phyloP scores from a whole-genome alignment of 2,797 vertebrate genomes.

The Apogon hyalosoma region DNA sequence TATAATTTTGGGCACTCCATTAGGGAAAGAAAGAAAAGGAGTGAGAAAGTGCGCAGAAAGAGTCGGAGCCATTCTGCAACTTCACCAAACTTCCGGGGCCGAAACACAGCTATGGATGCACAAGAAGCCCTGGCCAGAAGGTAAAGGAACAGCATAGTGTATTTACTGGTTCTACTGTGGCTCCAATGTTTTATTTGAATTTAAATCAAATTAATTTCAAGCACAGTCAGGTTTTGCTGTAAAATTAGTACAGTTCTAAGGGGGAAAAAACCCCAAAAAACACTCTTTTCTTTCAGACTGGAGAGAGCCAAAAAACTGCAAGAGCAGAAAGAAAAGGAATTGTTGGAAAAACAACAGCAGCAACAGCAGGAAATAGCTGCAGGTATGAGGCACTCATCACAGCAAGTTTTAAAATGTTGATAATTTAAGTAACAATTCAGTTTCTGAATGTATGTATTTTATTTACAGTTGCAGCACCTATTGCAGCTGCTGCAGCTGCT shows the following conservation, averaged over 20 bases:
- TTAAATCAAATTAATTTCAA: neutral
- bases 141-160: slow-evolving; percentile 71
- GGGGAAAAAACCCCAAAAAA: too few species aligned
- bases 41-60: slow-evolving; percentile 91
- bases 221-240: neutral
- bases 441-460: slow-evolving; percentile 10
- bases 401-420: neutral
- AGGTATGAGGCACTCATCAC: slow-evolving; percentile 77
- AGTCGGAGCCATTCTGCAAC: slow-evolving; percentile 90
- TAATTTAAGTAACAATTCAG: neutral
- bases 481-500: slow-evolving; percentile 80
- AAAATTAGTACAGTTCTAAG: too few species aligned
- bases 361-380: slow-evolving; percentile 90
- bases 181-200: neutral
- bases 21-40: slow-evolving; percentile 94
- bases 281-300: slow-evolving; percentile 81
- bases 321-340: slow-evolving; percentile 97
- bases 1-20: slow-evolving; percentile 17
- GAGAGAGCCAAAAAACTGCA: slow-evolving; percentile 98
- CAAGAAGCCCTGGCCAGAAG: slow-evolving; percentile 97
- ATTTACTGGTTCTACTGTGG: slow-evolving; percentile 17
- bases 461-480: slow-evolving; percentile 68
- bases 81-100: slow-evolving; percentile 91
- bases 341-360: slow-evolving; percentile 95
- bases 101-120: slow-evolving; percentile 98